Evolutionary conservation across 2,888 invertebrate genomes (phyloP).

Genomic region (Eristalis pertinax): DNA sequence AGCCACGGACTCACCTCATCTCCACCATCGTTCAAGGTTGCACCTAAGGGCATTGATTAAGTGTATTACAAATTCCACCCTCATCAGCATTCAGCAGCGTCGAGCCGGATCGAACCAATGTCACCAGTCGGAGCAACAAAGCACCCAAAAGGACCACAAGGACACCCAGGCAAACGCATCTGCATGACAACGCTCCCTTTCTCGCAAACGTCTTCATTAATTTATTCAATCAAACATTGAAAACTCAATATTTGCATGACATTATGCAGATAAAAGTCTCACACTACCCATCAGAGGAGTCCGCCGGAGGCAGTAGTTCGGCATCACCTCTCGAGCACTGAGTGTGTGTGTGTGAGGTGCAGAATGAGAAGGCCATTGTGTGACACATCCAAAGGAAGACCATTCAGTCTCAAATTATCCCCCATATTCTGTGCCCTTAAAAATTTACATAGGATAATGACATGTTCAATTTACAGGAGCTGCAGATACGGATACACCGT

Average conservation of each 20-base stretch:
- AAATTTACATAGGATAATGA: constrained; percentile 56
- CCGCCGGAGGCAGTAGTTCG: no score
- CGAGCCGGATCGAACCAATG: background rate
- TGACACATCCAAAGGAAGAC: background rate
- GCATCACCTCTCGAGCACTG: background rate
- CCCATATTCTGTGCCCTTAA: constrained; percentile 22
- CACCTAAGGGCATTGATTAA: background rate
- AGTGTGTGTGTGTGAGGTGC: background rate
- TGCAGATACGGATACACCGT: background rate
- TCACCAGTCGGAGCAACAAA: background rate
- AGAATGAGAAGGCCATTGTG: background rate
- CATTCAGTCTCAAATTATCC: background rate
- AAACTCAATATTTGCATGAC: constrained; percentile 7
- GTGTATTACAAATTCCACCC: background rate
- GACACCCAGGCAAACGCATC: background rate
- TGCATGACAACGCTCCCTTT: background rate
- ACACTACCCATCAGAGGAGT: background rate
- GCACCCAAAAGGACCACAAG: background rate
- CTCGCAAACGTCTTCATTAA: background rate
- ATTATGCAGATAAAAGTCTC: background rate
- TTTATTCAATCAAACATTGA: constrained; percentile 10
- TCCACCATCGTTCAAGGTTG: background rate
- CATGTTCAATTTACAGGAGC: constrained; percentile 35
- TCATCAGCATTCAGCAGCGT: constrained; percentile 2
- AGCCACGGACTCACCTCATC: background rate